Conservation (phyloP, 1,140 invertebrate species). For the Eupristina koningsbergeri region DNA sequence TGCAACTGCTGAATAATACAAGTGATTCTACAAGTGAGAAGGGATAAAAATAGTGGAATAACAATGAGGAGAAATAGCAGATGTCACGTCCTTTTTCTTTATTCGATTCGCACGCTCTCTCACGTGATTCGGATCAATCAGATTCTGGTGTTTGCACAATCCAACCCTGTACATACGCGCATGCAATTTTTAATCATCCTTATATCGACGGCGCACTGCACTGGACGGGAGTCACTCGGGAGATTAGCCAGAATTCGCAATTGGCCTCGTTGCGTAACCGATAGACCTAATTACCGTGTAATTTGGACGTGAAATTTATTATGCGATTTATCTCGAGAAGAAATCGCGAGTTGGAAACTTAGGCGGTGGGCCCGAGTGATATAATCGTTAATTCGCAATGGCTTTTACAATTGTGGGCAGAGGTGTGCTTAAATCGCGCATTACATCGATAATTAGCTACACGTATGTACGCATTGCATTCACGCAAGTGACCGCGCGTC, state of each 20-base stretch:
- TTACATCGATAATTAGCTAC: too few relatives aligned
- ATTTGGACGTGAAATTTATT: slow-evolving; percentile 35
- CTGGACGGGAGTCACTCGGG: background rate
- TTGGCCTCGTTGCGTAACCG: background rate
- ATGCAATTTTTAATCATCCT: slow-evolving; percentile 13
- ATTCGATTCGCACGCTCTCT: background rate
- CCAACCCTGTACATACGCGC: too few relatives aligned
- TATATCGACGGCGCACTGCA: background rate
- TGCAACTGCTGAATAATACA: too few relatives aligned
- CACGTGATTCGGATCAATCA: background rate
- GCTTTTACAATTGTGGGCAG: slow-evolving; percentile 37
- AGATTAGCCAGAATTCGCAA: slow-evolving; percentile 27
- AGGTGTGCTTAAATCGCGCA: slow-evolving; percentile 21
- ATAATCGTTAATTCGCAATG: slow-evolving; percentile 40
- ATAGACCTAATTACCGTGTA: slow-evolving; percentile 25
- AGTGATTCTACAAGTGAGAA: background rate
- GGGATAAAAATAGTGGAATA: too few relatives aligned
- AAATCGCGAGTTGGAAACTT: slow-evolving; percentile 35
- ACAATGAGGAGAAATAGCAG: background rate
- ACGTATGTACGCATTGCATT: slow-evolving; percentile 2
- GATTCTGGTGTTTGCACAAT: background rate
- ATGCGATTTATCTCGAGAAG: slow-evolving; percentile 26
- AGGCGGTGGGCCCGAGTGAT: slow-evolving; percentile 6
- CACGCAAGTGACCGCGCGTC: slow-evolving; percentile 15
- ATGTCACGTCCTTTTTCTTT: background rate